Evolutionary conservation across 2,113 vertebrate species (phyloP), one percentile per base, ranked within the genome.

Genomic region (Platichthys flesus): DNA sequence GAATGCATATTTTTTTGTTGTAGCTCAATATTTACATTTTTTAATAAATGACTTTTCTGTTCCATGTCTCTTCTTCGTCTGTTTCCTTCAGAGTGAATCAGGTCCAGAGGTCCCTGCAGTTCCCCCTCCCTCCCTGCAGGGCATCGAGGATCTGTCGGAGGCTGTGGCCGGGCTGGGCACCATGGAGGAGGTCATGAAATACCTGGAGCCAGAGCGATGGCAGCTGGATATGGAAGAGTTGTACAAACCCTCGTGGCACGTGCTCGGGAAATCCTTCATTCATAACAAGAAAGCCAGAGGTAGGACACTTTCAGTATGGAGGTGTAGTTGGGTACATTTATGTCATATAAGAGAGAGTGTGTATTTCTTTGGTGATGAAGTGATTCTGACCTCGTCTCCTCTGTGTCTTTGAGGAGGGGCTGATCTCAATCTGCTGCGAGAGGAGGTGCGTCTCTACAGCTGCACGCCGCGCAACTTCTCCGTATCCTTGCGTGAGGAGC

Each of bases 381-480:
- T 31, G 31, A 31, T 31, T 69, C 0, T 35, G 31, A 74, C 26
- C 2, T 1, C 59, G 12, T 71, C 26, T 55, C 59, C 5, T 61
- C 9, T 85, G 23, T 56, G 55, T 77, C 13, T 81, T 80, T 76
- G 2, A 98, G 97, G 94, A 94, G 96, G 95, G 85, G 93, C 95
- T 3, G 97, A 99, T 87, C 94, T 99, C 84, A 99, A 98, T 89
- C 94, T 95, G 66, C 85, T 99, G 31, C 96, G 96, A 84, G 97
- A 99, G 80, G 98, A 99, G 67, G 97, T 97, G 15, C 92, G 89
- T 24, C 90, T 98, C 1, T 99, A 99, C 81, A 99, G 98, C 66
- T 99, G 98, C 88, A 99, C 97, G 0, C 98, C 98, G 0, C 96
- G 97, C 14, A 99, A 99, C 94, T 96, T 96, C 90, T 99, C 98